Conservation (phyloP, 2,888 invertebrate species). For the Andrena trimmerana region DNA sequence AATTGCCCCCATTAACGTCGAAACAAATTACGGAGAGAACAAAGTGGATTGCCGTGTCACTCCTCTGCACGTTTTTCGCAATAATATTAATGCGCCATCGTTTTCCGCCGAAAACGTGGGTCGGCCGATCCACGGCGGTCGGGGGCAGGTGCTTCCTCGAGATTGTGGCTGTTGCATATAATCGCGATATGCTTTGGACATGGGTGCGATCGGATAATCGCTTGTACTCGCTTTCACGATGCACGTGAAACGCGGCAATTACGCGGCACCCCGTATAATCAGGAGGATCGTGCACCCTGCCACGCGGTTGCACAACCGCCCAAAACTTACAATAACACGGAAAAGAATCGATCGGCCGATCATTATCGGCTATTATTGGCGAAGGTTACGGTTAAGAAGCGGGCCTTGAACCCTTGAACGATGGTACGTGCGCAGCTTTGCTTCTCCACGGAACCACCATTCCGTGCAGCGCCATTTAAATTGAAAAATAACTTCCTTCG, state of each 20-base stretch:
- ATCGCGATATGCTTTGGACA: conserved; percentile 60
- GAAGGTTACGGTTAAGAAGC: conserved; percentile 14
- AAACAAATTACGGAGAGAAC: background rate
- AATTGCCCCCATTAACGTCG: background rate
- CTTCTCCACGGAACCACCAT: background rate
- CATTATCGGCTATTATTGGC: conserved; percentile 37
- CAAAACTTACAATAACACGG: conserved; percentile 44
- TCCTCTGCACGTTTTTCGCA: background rate
- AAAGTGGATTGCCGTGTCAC: conserved; percentile 16
- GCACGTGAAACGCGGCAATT: conserved; percentile 60
- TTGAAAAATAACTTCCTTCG: background rate
- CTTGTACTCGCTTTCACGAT: conserved; percentile 56
- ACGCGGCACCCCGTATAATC: conserved; percentile 54
- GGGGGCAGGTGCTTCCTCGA: conserved; percentile 62
- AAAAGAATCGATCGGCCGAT: conserved; percentile 47
- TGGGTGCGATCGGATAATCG: conserved; percentile 61
- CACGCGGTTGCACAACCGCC: conserved; percentile 13
- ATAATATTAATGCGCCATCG: background rate
- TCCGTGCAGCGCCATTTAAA: background rate
- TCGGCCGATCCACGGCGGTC: background rate
- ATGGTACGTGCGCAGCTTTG: background rate
- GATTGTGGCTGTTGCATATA: conserved; percentile 63
- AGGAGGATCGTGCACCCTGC: conserved; percentile 20
- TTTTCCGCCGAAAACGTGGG: background rate
- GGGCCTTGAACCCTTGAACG: conserved; percentile 10